Percentiles rank a stretch among this genome's conserved stretches.
Evolutionary conservation across 2,888 invertebrate species (phyloP).

Genomic region (Pristionchus mayeri): DNA sequence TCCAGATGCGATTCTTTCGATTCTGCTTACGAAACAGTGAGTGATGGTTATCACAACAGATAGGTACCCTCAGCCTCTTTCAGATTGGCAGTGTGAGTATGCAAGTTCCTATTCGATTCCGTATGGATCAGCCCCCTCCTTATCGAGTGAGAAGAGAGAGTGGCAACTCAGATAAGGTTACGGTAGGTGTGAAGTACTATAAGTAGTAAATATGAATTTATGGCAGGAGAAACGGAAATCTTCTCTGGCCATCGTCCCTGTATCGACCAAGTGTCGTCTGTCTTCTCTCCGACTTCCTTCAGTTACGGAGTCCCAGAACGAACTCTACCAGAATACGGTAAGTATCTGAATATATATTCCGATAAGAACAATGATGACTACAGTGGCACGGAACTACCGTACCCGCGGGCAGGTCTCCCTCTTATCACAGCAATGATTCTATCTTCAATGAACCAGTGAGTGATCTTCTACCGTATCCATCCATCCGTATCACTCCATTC

Average conservation of each 20-base stretch:
- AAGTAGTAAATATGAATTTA: neutral
- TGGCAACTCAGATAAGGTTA: neutral
- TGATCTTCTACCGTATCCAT: neutral
- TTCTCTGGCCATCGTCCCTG: neutral
- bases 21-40: conserved; percentile 19
- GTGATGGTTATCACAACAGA: neutral
- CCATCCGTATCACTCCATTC: neutral
- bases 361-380: neutral
- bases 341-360: neutral
- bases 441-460: conserved; percentile 19
- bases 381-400: conserved; percentile 22
- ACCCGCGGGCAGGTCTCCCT: neutral
- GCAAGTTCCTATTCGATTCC: conserved; percentile 23
- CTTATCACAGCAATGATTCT: conserved; percentile 3
- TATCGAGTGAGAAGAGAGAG: conserved; percentile 12
- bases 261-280: neutral
- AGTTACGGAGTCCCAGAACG: conserved; percentile 32
- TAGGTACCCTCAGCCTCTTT: neutral
- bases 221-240: neutral
- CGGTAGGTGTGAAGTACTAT: too few species aligned
- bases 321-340: conserved; percentile 39
- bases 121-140: conserved; percentile 27
- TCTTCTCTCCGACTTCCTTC: conserved; percentile 23
- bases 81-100: conserved; percentile 4
- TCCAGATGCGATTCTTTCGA: too few species aligned